Percentiles rank a stretch among this genome's conserved stretches.
Conservation (phyloP, 1,140 invertebrate genomes). For the Ridgeia piscesae region DNA sequence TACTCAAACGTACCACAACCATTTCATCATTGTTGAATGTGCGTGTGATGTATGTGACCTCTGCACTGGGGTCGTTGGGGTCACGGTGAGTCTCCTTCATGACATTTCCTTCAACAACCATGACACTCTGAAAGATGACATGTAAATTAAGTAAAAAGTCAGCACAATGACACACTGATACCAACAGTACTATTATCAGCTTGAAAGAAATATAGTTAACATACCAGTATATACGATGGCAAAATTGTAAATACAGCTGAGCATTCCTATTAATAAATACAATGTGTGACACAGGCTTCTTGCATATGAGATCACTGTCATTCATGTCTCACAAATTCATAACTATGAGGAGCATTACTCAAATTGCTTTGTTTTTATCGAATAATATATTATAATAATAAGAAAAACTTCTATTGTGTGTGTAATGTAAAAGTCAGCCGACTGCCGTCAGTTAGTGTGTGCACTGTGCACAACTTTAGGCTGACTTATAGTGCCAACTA, state of each 20-base stretch:
- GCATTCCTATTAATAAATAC: neutral
- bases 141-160: neutral
- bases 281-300: no score
- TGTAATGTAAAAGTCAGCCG: no score
- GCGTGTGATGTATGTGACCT: neutral
- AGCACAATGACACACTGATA: neutral
- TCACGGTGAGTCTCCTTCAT: neutral
- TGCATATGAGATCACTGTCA: no score
- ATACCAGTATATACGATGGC: neutral
- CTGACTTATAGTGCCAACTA: no score
- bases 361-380: no score
- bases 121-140: neutral
- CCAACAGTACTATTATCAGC: no score
- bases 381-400: no score
- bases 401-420: no score
- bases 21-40: neutral
- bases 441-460: no score
- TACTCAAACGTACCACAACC: neutral
- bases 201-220: neutral
- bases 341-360: no score
- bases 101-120: neutral
- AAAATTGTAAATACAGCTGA: neutral
- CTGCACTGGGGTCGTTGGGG: neutral
- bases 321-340: no score
- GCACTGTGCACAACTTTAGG: no score